Evolutionary conservation across 2,113 vertebrate genomes (phyloP).

Genomic region (Perognathus longimembris): DNA sequence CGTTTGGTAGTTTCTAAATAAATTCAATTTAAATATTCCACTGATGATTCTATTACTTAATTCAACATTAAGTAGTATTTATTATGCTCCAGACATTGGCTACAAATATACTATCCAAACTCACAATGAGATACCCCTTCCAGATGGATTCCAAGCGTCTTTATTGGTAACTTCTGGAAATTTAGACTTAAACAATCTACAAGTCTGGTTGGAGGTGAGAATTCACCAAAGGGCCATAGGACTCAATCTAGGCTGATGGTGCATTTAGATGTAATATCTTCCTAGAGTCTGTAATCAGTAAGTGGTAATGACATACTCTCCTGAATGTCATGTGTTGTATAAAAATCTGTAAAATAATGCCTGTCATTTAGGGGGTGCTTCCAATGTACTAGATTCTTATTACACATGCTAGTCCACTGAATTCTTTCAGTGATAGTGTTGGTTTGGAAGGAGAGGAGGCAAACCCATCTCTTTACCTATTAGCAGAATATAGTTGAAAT

Average conservation of each 20-base stretch:
- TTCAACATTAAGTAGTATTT: slow-evolving; percentile 10
- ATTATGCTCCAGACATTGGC: background rate
- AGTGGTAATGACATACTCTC: background rate
- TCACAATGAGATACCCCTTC: background rate
- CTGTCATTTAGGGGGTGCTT: background rate
- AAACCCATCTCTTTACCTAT: background rate
- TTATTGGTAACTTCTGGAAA: background rate
- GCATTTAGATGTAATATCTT: background rate
- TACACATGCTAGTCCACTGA: background rate
- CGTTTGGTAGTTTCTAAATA: background rate
- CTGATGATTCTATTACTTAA: slow-evolving; percentile 10
- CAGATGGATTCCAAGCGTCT: background rate
- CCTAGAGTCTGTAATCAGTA: slow-evolving; percentile 20
- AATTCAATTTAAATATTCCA: slow-evolving; percentile 40
- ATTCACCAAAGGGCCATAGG: slow-evolving; percentile 30
- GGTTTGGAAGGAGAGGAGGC: background rate
- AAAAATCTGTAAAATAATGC: slow-evolving; percentile 9
- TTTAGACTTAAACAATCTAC: slow-evolving; percentile 23
- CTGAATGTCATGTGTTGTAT: background rate
- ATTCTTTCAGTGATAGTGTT: background rate
- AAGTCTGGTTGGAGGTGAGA: slow-evolving; percentile 54
- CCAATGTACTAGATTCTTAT: background rate
- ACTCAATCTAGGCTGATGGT: slow-evolving; percentile 6
- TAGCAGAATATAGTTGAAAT: background rate
- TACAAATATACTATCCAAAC: background rate